phyloP scores from a whole-genome alignment of 2,113 vertebrate genomes.

The Anser cygnoides region DNA sequence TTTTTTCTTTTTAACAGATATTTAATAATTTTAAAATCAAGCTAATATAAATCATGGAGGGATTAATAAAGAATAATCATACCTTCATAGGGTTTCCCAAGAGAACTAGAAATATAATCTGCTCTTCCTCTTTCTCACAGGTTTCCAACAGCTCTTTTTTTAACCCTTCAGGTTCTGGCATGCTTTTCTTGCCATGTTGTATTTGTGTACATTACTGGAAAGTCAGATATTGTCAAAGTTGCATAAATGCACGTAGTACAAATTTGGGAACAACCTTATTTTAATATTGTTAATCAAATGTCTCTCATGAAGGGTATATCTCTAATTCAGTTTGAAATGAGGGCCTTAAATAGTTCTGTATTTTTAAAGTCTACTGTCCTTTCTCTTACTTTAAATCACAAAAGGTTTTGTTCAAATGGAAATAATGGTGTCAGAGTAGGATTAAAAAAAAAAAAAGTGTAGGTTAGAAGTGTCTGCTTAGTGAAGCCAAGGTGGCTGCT shows the following conservation, averaged over 20 bases:
- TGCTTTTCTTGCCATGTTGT: rapidly evolving
- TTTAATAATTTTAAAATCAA: background rate
- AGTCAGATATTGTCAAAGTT: background rate
- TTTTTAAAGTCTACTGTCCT: background rate
- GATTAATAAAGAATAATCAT: slow-evolving; percentile 30
- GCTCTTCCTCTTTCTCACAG: slow-evolving; percentile 53
- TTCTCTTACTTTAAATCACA: slow-evolving; percentile 30
- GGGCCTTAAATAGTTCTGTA: background rate
- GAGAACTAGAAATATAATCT: slow-evolving; percentile 43
- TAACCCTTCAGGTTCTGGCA: slow-evolving; percentile 32
- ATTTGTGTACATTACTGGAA: background rate
- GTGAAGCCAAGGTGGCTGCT: background rate
- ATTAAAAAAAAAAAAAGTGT: background rate
- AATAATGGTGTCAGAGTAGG: background rate
- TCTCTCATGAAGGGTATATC: background rate
- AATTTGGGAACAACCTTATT: background rate
- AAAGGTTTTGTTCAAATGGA: slow-evolving; percentile 16
- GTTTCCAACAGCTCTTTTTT: slow-evolving; percentile 9
- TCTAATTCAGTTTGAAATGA: slow-evolving; percentile 39
- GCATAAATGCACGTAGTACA: background rate
- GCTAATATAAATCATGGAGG: background rate
- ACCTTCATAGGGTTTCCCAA: background rate
- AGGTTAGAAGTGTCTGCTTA: background rate
- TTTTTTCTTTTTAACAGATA: background rate
- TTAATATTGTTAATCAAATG: background rate